Conservation (phyloP, 2,113 vertebrate genomes). For the Alaudala cheleensis region DNA sequence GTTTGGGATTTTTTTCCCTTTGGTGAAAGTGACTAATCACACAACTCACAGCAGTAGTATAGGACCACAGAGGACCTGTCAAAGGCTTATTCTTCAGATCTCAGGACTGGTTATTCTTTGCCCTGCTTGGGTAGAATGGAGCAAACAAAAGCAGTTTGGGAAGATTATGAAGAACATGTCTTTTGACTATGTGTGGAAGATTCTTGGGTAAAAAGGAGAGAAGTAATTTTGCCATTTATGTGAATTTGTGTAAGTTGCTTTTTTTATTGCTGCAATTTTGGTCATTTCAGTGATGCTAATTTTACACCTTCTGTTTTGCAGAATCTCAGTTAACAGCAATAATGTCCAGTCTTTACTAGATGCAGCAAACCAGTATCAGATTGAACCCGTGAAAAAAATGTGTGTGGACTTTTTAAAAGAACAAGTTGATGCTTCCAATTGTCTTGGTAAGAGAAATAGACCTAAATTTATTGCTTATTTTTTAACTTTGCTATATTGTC, state of each 20-base stretch:
- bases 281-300: not conserved
- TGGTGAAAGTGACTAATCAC: not conserved
- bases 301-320: slow-evolving; percentile 65
- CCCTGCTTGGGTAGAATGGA: not conserved
- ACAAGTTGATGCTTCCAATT: slow-evolving; percentile 96
- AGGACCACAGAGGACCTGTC: not conserved
- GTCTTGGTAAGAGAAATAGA: slow-evolving; percentile 83
- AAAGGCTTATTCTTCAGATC: not conserved
- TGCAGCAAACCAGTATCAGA: slow-evolving; percentile 98
- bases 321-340: slow-evolving; percentile 97
- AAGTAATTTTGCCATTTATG: not conserved
- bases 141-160: not conserved
- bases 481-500: not conserved
- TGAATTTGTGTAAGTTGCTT: not conserved
- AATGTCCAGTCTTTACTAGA: slow-evolving; percentile 96
- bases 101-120: not conserved
- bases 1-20: not conserved
- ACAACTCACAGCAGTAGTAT: not conserved
- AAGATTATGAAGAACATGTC: not conserved
- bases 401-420: slow-evolving; percentile 97
- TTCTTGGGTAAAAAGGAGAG: not conserved
- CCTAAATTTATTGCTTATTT: not conserved
- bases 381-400: slow-evolving; percentile 99
- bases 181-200: not conserved
- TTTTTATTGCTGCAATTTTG: not conserved